A percentile compares a stretch with the other conserved stretches of the same genome.
Evolutionary conservation across 2,888 invertebrate species (phyloP).

Genomic region (Rapana venosa): DNA sequence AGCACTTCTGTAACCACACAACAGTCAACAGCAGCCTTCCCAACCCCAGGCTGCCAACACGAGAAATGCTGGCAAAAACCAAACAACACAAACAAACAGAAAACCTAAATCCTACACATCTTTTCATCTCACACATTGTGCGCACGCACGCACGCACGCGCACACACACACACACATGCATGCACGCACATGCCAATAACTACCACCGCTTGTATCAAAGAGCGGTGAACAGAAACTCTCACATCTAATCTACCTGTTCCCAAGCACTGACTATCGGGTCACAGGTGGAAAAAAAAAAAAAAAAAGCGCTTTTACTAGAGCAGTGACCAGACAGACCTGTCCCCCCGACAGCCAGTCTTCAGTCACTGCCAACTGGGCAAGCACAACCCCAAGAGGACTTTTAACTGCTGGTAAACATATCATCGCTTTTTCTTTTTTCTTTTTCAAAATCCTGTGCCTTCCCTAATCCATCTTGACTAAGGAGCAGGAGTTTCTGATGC

Average conservation of each 20-base stretch:
- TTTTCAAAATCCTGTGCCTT: background rate
- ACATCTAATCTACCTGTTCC: too few species aligned
- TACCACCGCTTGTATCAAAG: too few species aligned
- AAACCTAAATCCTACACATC: background rate
- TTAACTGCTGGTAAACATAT: background rate
- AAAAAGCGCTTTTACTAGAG: background rate
- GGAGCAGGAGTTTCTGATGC: constrained; percentile 7
- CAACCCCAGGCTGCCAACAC: too few species aligned
- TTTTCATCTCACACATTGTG: background rate
- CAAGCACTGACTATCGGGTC: too few species aligned
- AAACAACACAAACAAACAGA: background rate
- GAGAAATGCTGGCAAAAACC: background rate
- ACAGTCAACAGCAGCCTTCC: too few species aligned
- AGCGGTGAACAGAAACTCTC: too few species aligned
- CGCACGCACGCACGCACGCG: background rate
- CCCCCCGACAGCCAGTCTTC: background rate
- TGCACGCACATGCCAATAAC: too few species aligned
- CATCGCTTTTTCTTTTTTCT: background rate
- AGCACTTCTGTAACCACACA: background rate
- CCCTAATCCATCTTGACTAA: background rate
- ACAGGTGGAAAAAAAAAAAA: background rate
- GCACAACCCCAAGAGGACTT: background rate
- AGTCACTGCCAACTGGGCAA: constrained; percentile 4
- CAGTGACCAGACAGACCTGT: background rate
- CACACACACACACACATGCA: background rate